Conservation (phyloP, 2,797 vertebrate species). For the Falco cherrug region DNA sequence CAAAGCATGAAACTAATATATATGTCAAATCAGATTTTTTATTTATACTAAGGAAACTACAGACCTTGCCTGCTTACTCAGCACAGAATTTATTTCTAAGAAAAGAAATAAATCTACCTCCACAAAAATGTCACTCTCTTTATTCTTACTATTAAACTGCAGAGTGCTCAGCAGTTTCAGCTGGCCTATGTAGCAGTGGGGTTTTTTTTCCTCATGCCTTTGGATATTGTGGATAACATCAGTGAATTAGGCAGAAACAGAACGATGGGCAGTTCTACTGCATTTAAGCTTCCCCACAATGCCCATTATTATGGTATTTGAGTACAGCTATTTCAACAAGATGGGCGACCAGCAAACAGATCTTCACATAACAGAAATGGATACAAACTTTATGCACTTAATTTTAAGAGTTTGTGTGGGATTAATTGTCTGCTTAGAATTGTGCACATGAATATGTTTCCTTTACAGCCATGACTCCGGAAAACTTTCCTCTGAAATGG, state of each 20-base stretch:
- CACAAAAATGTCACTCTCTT: constrained; percentile 31
- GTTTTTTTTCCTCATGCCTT: neutral
- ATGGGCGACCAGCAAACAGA: neutral
- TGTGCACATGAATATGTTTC: neutral
- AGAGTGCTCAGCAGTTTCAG: constrained; percentile 25
- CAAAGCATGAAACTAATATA: neutral
- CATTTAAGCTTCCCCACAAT: neutral
- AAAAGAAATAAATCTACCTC: constrained; percentile 33
- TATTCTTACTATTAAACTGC: constrained; percentile 27
- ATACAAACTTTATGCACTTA: neutral
- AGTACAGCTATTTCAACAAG: neutral
- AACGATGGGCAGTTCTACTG: neutral
- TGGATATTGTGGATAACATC: neutral
- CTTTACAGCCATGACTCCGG: neutral
- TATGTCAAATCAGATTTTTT: neutral
- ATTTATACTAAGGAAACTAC: constrained; percentile 10
- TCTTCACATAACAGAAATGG: neutral
- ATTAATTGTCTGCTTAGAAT: neutral
- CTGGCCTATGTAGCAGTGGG: neutral
- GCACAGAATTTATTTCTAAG: constrained; percentile 13
- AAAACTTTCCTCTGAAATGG: neutral
- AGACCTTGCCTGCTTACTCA: constrained; percentile 1
- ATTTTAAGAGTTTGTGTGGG: neutral
- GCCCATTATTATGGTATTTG: neutral
- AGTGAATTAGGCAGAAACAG: neutral